phyloP scores from a whole-genome alignment of 2,797 vertebrate genomes.

The Sarcoramphus papa region DNA sequence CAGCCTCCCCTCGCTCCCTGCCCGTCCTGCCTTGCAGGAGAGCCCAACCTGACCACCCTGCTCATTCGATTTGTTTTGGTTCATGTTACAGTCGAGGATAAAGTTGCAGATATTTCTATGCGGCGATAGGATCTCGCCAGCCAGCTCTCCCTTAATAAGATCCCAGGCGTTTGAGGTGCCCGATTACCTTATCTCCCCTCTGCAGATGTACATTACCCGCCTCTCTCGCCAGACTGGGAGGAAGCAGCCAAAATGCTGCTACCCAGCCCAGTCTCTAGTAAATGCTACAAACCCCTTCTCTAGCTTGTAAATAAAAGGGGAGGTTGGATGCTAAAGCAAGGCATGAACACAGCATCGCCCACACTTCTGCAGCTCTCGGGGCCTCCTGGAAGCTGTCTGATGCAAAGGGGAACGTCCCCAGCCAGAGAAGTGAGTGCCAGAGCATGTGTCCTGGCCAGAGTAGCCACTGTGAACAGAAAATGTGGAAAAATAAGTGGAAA shows the following conservation, averaged over 20 bases:
- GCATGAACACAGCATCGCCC: background rate
- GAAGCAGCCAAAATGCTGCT: background rate
- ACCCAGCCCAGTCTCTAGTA: background rate
- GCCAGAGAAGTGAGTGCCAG: background rate
- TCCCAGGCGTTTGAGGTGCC: background rate
- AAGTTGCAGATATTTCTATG: background rate
- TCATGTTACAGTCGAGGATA: background rate
- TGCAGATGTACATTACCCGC: background rate
- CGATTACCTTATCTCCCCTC: conserved; percentile 31
- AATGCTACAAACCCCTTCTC: background rate
- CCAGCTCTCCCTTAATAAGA: conserved; percentile 4
- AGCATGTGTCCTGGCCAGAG: background rate
- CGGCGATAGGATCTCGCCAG: background rate
- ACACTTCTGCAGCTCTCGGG: background rate
- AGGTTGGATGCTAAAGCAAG: background rate
- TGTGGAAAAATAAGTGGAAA: background rate
- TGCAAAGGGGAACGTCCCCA: background rate
- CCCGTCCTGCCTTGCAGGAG: background rate
- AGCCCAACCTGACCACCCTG: background rate
- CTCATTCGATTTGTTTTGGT: background rate
- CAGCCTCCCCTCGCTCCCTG: background rate
- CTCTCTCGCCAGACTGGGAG: background rate
- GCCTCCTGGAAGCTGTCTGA: background rate
- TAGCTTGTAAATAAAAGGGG: background rate
- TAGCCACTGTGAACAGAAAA: background rate